These are phyloP conservation scores for Anoplius nigerrimus DNA, from an alignment of 2,888 invertebrate genomes.

Conservation along the genomic window DNA sequence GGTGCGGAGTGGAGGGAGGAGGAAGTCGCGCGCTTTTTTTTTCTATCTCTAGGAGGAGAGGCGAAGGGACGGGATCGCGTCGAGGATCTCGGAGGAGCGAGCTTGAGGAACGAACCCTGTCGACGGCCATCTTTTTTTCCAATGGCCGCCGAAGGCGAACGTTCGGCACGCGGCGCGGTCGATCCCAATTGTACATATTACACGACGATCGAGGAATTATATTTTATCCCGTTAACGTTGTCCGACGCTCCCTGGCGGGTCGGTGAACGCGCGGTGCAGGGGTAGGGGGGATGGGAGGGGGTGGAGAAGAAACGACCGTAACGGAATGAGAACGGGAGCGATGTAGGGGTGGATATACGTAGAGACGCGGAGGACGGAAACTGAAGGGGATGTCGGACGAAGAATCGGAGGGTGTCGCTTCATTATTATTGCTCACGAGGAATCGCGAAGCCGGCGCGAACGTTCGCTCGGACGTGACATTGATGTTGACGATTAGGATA, in stretches of 20 bases:
- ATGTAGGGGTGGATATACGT: not conserved
- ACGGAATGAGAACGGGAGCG: not conserved
- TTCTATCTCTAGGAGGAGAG: no score
- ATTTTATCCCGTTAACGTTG: conserved; percentile 32
- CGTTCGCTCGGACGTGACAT: conserved; percentile 32
- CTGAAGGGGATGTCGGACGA: not conserved
- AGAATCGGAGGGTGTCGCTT: not conserved
- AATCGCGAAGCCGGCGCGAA: conserved; percentile 20
- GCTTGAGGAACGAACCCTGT: not conserved
- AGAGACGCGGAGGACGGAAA: not conserved
- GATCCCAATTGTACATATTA: conserved; percentile 46
- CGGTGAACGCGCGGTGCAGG: not conserved
- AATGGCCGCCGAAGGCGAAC: not conserved
- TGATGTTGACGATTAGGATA: conserved; percentile 47
- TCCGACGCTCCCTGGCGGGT: conserved; percentile 5
- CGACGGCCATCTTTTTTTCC: not conserved
- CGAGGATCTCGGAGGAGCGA: not conserved
- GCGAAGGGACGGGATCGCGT: not conserved
- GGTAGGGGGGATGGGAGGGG: no score
- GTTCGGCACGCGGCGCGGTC: not conserved
- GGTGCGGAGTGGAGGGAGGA: conserved; percentile 30
- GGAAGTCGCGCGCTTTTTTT: conserved; percentile 38
- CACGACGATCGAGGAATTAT: conserved; percentile 27
- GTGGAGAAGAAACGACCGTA: not conserved
- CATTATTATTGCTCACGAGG: conserved; percentile 15